Evolutionary conservation across 2,888 invertebrate genomes (phyloP), one percentile per base, ranked within the genome.

Genomic region (Lamellibrachia columna): DNA sequence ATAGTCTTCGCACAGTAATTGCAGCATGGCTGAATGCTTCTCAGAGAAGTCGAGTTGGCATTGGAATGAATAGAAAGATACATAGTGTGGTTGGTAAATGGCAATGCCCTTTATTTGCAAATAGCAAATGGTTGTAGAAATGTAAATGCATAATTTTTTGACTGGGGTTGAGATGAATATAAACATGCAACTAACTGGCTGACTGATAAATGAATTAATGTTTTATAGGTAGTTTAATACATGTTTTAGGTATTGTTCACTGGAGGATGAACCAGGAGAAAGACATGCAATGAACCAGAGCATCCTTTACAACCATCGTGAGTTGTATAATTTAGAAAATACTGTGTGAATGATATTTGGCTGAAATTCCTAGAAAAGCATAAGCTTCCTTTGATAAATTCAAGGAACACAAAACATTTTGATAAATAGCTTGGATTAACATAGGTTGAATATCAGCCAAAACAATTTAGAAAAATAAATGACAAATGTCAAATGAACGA

Each of bases 211-310:
- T 40, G 40, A 40, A 40, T 40, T 11, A 22, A 22, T 90, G 91
- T 91, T 91, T 15, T 28, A 15, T 91, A 7, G 3, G 15, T 75
- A 3, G 15, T 75, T 91, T 60, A 60, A 75, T 75, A 22, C 22
- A 15, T 75, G 22, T 75, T 93, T n/a, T 93, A 96, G 96, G 92
- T 95, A 96, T 92, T 96, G 96, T 93, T 95, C 95, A 92, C 94
- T 96, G 22, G 96, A 96, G 15, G 95, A 96, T 95, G 96, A 96
- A 6, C 96, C 96, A 7, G 96, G 96, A 93, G 96, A 96, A 93
- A 95, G 95, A 0, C 96, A 96, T 93, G 96, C 96, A 3, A 96
- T 96, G 96, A 96, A 96, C 94, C 96, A 96, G 93, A 96, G 95
- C 93, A 96, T 96, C 92, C 95, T 96, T 92, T 96, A 96, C 93